Percentiles rank a stretch among this genome's conserved stretches.
Evolutionary conservation across 2,797 vertebrate genomes (phyloP).

Genomic region (Cyclopterus lumpus): DNA sequence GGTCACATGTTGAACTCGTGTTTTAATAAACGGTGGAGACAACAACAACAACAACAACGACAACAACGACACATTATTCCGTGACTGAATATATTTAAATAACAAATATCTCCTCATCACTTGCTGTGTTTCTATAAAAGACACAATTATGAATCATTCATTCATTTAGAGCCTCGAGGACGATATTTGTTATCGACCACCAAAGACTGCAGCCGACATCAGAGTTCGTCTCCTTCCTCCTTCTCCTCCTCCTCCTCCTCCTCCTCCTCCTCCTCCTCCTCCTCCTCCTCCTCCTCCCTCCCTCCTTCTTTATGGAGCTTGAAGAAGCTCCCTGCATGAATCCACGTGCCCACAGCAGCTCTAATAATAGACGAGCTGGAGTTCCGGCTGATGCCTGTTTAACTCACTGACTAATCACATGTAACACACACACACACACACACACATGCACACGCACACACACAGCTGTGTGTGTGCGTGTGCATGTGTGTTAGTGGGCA

Average conservation of each 20-base stretch:
- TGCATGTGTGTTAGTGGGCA: no score
- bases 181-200: not conserved
- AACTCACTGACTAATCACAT: no score
- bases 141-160: not conserved
- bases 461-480: no score
- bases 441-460: not conserved
- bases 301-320: not conserved
- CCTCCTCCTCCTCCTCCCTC: not conserved
- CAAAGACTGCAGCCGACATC: not conserved
- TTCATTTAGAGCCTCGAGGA: not conserved
- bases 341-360: slow-evolving; percentile 65
- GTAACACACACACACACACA: not conserved
- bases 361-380: slow-evolving; percentile 70
- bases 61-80: not conserved
- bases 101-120: not conserved
- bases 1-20: no score
- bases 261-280: no score
- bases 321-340: slow-evolving; percentile 26
- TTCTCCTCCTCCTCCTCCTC: not conserved
- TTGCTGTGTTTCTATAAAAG: not conserved
- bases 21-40: no score
- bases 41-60: no score
- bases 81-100: not conserved
- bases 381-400: slow-evolving; percentile 40
- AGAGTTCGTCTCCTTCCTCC: not conserved